These are phyloP conservation scores for Xylota sylvarum DNA, from an alignment of 2,888 invertebrate genomes.

Conservation along the genomic window DNA sequence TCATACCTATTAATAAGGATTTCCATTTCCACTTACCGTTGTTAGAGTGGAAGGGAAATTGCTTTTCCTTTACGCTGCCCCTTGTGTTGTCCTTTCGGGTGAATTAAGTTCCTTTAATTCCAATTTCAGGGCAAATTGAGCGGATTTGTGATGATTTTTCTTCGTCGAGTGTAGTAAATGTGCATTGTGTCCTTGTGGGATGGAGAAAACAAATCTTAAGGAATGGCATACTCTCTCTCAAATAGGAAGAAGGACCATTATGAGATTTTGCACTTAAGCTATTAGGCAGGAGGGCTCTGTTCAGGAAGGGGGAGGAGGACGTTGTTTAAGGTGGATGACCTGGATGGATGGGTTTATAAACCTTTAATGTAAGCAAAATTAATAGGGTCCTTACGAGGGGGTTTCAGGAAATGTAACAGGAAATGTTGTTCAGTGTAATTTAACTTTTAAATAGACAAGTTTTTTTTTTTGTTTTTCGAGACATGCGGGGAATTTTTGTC, in stretches of 20 bases:
- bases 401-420: not conserved
- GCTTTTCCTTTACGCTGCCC: conserved; percentile 39
- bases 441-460: conserved; percentile 1
- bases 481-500: not conserved
- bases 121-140: conserved; percentile 77
- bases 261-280: conserved; percentile 71
- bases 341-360: conserved; percentile 52
- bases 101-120: conserved; percentile 75
- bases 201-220: conserved; percentile 54
- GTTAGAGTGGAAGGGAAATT: conserved; percentile 64
- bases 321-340: conserved; percentile 18
- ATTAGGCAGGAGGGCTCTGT: conserved; percentile 25
- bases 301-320: not conserved
- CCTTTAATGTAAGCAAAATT: conserved; percentile 43
- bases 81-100: conserved; percentile 60
- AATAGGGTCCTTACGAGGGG: conserved; percentile 12
- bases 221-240: conserved; percentile 47
- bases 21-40: conserved; percentile 75
- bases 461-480: too few species aligned
- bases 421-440: conserved; percentile 3
- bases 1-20: conserved; percentile 75
- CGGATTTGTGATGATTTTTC: conserved; percentile 76
- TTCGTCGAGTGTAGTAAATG: conserved; percentile 44
- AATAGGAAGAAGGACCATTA: conserved; percentile 54
- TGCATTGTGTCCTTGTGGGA: conserved; percentile 49